A percentile compares a stretch with the other conserved stretches of the same genome.
These are phyloP conservation scores for Megaustenia siamemsis DNA, from an alignment of 2,888 invertebrate species.

Conservation along the genomic window DNA sequence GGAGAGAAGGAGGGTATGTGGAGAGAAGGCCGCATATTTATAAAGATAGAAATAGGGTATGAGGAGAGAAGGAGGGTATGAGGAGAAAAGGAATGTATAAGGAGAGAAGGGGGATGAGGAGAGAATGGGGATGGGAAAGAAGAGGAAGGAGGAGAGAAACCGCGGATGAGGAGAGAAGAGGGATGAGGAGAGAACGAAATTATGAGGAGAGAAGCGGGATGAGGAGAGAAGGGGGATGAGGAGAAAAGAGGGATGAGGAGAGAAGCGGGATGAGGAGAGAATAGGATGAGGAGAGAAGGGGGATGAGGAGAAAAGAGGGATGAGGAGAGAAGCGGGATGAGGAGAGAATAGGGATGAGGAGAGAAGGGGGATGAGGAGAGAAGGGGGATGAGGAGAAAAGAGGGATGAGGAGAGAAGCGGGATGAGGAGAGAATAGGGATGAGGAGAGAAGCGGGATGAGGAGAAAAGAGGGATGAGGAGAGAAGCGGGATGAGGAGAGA, in stretches of 20 bases:
- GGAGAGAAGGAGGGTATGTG: background rate
- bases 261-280: background rate
- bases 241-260: background rate
- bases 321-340: background rate
- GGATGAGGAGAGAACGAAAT: background rate
- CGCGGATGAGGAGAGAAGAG: background rate
- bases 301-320: background rate
- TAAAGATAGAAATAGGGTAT: background rate
- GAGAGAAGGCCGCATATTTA: background rate
- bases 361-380: background rate
- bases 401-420: conserved; percentile 6
- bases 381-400: no score
- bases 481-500: background rate
- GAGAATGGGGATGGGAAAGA: background rate
- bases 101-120: background rate
- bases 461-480: background rate
- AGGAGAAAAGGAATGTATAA: background rate
- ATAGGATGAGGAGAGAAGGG: background rate
- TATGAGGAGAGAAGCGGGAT: background rate
- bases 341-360: background rate
- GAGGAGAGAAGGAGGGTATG: background rate
- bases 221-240: background rate
- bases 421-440: background rate
- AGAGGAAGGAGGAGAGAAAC: conserved; percentile 5
- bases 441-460: background rate